Evolutionary conservation across 2,888 invertebrate species (phyloP), one percentile per base, ranked within the genome.

Genomic region (Trichogramma evanescens): DNA sequence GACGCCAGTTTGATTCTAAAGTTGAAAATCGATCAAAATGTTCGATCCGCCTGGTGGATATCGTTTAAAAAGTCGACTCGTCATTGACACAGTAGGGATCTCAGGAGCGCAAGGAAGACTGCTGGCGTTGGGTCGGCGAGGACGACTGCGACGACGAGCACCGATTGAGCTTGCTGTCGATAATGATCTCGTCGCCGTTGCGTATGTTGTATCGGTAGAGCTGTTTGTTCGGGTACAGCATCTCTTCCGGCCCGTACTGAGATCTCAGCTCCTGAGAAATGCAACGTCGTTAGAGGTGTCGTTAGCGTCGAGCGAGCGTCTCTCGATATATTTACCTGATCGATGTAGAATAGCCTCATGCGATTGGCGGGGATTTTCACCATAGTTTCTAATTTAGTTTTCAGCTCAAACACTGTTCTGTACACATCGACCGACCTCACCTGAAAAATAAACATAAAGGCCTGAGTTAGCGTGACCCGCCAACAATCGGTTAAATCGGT

Each of bases 191-290:
- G 78, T 94, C 94, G 8, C 93, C 94, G 62, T 90, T 88, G 66
- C 88, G 82, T 64, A 95, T 90, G 79, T 93, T 93, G 80, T 94
- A 94, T 63, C 93, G 91, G 78, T 94, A 94, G 38, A 95, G 83
- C 76, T 90, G 91, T 75, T 94, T 93, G 70, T 89, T 89, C 3
- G 93, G 91, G 72, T 86, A 93, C 69, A 87, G 86, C 89, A 95
- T 91, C 77, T 92, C 91, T 76, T 94, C 94, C 1, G 93, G 91
- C 26, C 91, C 92, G 59, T 78, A 76, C 13, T 78, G 74, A 50
- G 78, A 76, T 68, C 79, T 78, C 76, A 83, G 76, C 62, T 81
- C 82, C 73, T 77, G 54, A 4, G 67, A 68, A 56, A 45, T 50
- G 10, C 49, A 8, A 41, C 5, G 26, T 26, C 26, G 26, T 26